Evolutionary conservation across 2,797 vertebrate species (phyloP), one percentile per base, ranked within the genome.

Genomic region (Helarctos malayanus): DNA sequence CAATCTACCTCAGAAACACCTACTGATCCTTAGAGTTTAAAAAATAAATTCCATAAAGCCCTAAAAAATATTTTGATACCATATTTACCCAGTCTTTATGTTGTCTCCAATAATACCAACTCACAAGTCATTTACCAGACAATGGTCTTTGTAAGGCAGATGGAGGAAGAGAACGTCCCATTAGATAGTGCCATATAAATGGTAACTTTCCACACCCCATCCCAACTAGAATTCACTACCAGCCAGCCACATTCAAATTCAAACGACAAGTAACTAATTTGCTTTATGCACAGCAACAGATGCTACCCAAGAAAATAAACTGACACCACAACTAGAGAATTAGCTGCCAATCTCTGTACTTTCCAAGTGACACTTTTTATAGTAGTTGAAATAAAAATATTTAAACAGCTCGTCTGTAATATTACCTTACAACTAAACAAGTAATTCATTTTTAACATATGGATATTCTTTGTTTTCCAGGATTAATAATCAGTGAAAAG

Each of bases 261-360:
- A 78, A 7, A 1, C 4, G 65, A 83, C 8, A 90, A 23, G 61
- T 19, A 84, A 68, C 57, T 49, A 85, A 49, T 81, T 89, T n/a
- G 75, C 18, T 80, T 15, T n/a, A 97, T 11, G n/a, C n/a, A 84
- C 6, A 95, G 71, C 57, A 98, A 96, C 91, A 21, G 3, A 86
- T 38, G 95, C 56, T 73, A 27, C 0, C 0, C 6, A 82, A 96
- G 85, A 92, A 96, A 96, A 95, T 69, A 92, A 94, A 94, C 83
- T 65, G 27, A 12, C 57, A 61, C 41, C 61, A 81, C 45, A 95
- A 83, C 49, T 59, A 90, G 25, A 81, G 68, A 79, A 56, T 35
- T 29, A 61, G 45, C 65, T 47, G 82, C 78, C 93, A 80, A 79
- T 82, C 45, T 84, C 68, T 76, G 19, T 49, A 65, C 23, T 81